These are phyloP conservation scores for Chrysoperla carnea DNA, from an alignment of 1,140 invertebrate species.

Conservation along the genomic window DNA sequence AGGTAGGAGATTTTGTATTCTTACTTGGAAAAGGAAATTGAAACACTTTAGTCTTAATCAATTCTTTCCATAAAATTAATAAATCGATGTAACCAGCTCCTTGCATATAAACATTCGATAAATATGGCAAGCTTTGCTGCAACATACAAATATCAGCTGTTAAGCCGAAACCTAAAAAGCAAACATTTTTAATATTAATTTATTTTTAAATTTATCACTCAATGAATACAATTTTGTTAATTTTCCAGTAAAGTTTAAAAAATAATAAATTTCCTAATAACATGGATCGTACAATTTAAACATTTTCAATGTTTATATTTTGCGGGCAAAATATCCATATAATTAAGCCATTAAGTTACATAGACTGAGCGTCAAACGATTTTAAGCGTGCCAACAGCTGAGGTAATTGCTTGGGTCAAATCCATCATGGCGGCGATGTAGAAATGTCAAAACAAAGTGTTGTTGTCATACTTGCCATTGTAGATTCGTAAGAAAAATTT, in stretches of 20 bases:
- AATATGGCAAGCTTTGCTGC: slow-evolving; percentile 27
- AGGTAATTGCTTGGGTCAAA: too few species aligned
- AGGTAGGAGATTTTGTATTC: too few species aligned
- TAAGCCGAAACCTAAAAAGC: slow-evolving; percentile 34
- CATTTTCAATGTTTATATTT: too few species aligned
- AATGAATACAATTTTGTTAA: not conserved
- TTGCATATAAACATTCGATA: slow-evolving; percentile 24
- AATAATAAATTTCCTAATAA: not conserved
- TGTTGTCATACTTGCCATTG: too few species aligned
- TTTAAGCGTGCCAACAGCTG: too few species aligned
- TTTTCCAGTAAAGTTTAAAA: not conserved
- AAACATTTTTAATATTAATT: not conserved
- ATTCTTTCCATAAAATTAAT: slow-evolving; percentile 28
- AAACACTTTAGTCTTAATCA: slow-evolving; percentile 27
- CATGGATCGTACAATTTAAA: too few species aligned
- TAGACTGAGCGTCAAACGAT: too few species aligned
- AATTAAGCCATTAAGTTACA: too few species aligned
- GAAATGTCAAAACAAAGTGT: too few species aligned
- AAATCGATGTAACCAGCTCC: slow-evolving; percentile 32
- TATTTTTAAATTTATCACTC: not conserved
- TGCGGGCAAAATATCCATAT: too few species aligned
- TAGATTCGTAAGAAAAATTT: too few species aligned
- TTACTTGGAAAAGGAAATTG: slow-evolving; percentile 28
- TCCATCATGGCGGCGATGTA: too few species aligned
- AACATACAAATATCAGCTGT: slow-evolving; percentile 36